A percentile compares a stretch with the other conserved stretches of the same genome.
Evolutionary conservation across 2,797 vertebrate genomes (phyloP).

Genomic region (Aratinga solstitialis): DNA sequence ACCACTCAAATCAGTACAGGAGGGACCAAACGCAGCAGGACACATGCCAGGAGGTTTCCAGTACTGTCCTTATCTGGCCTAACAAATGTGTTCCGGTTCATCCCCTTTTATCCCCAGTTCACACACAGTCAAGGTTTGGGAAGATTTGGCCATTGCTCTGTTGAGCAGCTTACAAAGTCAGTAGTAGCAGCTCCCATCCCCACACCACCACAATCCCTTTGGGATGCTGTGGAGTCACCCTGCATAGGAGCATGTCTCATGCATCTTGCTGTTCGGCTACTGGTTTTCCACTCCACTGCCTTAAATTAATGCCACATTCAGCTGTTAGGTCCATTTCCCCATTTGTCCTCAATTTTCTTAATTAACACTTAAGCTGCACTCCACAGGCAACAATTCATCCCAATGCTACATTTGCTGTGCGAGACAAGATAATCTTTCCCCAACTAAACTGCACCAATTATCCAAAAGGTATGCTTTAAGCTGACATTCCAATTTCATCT

Average conservation of each 20-base stretch:
- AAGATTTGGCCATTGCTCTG: background rate
- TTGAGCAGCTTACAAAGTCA: background rate
- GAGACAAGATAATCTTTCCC: accelerated
- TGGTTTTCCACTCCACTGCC: background rate
- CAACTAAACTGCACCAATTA: background rate
- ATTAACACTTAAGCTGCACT: background rate
- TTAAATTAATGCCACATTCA: background rate
- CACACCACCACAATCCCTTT: accelerated
- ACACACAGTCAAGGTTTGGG: background rate
- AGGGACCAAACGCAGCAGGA: background rate
- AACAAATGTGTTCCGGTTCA: background rate
- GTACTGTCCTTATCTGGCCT: background rate
- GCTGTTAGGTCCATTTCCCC: background rate
- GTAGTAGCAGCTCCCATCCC: background rate
- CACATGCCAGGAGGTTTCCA: background rate
- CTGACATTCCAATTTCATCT: background rate
- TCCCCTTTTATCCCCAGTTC: background rate
- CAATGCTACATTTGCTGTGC: background rate
- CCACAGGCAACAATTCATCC: background rate
- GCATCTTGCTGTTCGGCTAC: background rate
- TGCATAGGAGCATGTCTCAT: accelerated
- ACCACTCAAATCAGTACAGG: background rate
- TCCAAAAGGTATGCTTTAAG: background rate
- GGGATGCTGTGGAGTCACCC: background rate
- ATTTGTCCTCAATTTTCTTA: background rate